Conservation (phyloP, 2,888 invertebrate species). For the Tricholauxania praeusta region DNA sequence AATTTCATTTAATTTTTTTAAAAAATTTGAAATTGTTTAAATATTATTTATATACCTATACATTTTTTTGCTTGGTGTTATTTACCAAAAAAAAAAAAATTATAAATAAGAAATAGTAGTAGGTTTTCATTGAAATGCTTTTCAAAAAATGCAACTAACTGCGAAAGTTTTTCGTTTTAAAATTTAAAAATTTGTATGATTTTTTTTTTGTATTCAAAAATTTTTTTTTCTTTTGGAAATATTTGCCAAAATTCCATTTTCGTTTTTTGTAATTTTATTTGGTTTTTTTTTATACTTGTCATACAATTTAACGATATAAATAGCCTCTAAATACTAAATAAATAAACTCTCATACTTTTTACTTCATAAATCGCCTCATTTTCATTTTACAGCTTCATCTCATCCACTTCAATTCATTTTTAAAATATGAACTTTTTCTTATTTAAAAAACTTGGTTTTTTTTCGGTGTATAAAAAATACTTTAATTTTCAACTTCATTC, state of each 20-base stretch:
- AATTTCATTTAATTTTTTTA: conserved; percentile 40
- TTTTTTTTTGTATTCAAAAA: not conserved
- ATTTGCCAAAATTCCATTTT: conserved; percentile 31
- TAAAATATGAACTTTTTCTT: conserved; percentile 32
- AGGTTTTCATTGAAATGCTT: too few species aligned
- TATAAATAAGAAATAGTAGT: conserved; percentile 4
- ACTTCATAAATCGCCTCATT: not conserved
- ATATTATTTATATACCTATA: not conserved
- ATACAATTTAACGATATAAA: conserved; percentile 59
- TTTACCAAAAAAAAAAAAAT: conserved; percentile 37
- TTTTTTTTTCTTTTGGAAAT: conserved; percentile 35
- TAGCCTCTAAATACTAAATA: conserved; percentile 66
- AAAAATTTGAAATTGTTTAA: conserved; percentile 6
- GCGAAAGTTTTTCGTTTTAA: not conserved
- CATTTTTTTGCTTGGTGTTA: conserved; percentile 21
- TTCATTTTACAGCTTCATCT: conserved; percentile 6
- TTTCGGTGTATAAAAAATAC: conserved; percentile 36
- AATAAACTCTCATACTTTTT: conserved; percentile 55
- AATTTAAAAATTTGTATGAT: not conserved
- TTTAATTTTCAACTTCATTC: conserved; percentile 25
- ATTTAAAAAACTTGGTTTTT: conserved; percentile 10
- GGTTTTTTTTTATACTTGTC: conserved; percentile 11
- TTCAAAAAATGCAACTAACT: conserved; percentile 10
- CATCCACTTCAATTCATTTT: not conserved
- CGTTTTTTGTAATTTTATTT: conserved; percentile 39